These are phyloP conservation scores for Gephyroberyx darwinii DNA, from an alignment of 2,797 vertebrate genomes.

Conservation along the genomic window DNA sequence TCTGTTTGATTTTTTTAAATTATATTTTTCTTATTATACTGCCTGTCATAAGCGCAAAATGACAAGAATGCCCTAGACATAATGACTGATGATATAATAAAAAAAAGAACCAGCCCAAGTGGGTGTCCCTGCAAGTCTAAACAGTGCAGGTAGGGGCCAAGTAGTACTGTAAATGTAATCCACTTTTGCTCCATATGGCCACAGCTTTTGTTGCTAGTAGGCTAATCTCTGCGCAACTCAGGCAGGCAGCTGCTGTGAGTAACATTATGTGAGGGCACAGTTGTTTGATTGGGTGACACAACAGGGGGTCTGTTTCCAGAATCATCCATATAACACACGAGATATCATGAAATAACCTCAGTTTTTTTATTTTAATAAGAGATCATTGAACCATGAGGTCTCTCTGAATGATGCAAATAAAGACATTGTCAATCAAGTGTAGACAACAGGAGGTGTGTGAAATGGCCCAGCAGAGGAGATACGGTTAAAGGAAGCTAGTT, in stretches of 20 bases:
- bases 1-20: background rate
- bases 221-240: conserved; percentile 43
- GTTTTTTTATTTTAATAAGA: too few relatives aligned
- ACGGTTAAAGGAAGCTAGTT: conserved; percentile 19
- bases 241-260: conserved; percentile 19
- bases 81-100: too few relatives aligned
- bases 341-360: too few relatives aligned
- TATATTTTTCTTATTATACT: background rate
- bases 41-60: background rate
- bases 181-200: conserved; percentile 72
- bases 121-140: conserved; percentile 15
- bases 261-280: conserved; percentile 3
- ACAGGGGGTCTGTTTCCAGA: conserved; percentile 10
- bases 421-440: background rate
- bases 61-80: background rate
- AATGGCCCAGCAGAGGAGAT: conserved; percentile 2
- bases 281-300: conserved; percentile 22
- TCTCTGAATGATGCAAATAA: conserved; percentile 1
- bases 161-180: conserved; percentile 59
- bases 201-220: conserved; percentile 48
- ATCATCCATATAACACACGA: background rate
- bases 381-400: too few relatives aligned
- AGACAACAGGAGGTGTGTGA: conserved; percentile 9
- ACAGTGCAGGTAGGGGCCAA: conserved; percentile 34
- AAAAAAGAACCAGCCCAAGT: background rate